These are phyloP conservation scores for Adelphocoris suturalis DNA, from an alignment of 2,888 invertebrate genomes.

Conservation along the genomic window DNA sequence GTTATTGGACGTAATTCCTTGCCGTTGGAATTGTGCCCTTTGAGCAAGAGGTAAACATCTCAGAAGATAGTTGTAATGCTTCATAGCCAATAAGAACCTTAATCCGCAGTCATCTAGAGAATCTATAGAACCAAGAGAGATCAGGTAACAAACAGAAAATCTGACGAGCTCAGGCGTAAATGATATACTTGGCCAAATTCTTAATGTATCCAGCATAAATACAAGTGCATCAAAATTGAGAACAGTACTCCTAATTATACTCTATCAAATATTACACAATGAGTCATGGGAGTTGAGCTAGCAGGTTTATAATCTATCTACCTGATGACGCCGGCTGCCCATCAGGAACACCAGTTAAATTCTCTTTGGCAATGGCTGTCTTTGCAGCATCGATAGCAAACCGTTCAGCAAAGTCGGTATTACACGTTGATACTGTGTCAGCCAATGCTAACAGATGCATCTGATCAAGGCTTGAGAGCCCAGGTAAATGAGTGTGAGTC, in stretches of 20 bases:
- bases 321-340: conserved; percentile 74
- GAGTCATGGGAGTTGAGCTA: too few relatives aligned
- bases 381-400: conserved; percentile 86
- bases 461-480: conserved; percentile 96
- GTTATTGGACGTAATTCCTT: conserved; percentile 93
- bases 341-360: conserved; percentile 79
- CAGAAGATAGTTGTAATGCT: conserved; percentile 96
- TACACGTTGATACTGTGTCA: conserved; percentile 97
- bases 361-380: conserved; percentile 84
- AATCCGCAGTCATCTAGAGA: conserved; percentile 98
- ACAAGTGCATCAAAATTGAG: too few relatives aligned
- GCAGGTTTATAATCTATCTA: conserved; percentile 48
- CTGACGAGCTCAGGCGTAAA: too few relatives aligned
- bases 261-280: too few relatives aligned
- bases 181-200: too few relatives aligned
- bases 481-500: conserved; percentile 96
- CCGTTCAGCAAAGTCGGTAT: conserved; percentile 91
- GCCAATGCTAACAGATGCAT: conserved; percentile 99
- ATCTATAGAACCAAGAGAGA: conserved; percentile 79
- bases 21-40: conserved; percentile 90
- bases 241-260: too few relatives aligned
- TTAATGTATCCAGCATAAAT: too few relatives aligned
- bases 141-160: neutral
- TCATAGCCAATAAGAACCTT: conserved; percentile 96
- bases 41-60: conserved; percentile 95